Evolutionary conservation across 2,113 vertebrate species (phyloP).

Genomic region (Mustela nigripes): DNA sequence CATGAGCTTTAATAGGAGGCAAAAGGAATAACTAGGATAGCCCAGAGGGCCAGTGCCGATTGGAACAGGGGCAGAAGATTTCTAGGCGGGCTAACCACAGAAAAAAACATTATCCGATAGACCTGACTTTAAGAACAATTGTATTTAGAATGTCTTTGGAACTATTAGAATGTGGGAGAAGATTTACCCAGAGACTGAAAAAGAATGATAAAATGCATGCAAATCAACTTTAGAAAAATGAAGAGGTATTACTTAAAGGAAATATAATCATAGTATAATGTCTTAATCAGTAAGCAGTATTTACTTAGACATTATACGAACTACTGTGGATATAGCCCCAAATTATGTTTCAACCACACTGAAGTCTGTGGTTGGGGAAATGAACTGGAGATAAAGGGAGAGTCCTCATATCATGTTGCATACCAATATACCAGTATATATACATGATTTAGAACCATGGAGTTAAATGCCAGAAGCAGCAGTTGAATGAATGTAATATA

Average conservation of each 20-base stretch:
- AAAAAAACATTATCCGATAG: background rate
- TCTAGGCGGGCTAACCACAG: background rate
- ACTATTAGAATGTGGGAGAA: background rate
- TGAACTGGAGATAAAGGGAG: background rate
- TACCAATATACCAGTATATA: background rate
- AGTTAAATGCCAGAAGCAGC: background rate
- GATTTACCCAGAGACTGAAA: slow-evolving; percentile 25
- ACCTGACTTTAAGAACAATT: background rate
- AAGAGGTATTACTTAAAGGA: background rate
- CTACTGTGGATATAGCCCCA: background rate
- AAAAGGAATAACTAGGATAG: background rate
- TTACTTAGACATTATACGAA: background rate
- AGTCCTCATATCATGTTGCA: background rate
- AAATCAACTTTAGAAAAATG: slow-evolving; percentile 17
- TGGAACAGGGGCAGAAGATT: background rate
- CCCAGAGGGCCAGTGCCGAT: background rate
- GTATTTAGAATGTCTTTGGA: slow-evolving; percentile 9
- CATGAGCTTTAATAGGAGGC: background rate
- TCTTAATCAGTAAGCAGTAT: background rate
- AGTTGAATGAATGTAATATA: background rate
- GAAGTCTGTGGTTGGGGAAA: background rate
- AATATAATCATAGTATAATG: background rate
- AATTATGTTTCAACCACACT: background rate
- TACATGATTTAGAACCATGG: background rate
- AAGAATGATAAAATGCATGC: background rate